A percentile compares a stretch with the other conserved stretches of the same genome.
phyloP scores from a whole-genome alignment of 2,888 invertebrate genomes.

The Rotaria macrura region DNA sequence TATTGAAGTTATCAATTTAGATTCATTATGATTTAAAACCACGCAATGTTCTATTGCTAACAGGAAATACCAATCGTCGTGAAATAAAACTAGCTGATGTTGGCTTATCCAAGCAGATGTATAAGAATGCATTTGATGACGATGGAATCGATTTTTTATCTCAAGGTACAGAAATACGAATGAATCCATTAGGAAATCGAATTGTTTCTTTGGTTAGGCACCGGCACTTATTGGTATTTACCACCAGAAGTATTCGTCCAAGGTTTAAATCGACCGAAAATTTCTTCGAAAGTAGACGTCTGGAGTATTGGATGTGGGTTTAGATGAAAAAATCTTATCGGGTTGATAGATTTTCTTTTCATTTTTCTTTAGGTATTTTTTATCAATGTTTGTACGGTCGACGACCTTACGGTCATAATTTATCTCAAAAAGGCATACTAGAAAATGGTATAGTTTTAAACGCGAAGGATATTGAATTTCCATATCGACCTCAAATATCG shows the following conservation, averaged over 20 bases:
- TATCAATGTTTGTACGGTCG: slow-evolving; percentile 99
- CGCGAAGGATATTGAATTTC: slow-evolving; percentile 97
- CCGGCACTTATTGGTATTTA: slow-evolving; percentile 99
- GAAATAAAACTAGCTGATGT: slow-evolving; percentile 99
- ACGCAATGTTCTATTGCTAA: slow-evolving; percentile 89
- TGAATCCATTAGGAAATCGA: too few relatives aligned
- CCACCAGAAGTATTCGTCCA: slow-evolving; percentile 99
- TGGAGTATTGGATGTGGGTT: slow-evolving; percentile 90
- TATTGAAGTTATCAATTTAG: neutral
- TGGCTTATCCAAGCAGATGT: slow-evolving; percentile 97
- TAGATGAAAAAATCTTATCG: too few relatives aligned
- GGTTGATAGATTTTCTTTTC: too few relatives aligned
- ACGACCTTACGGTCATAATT: slow-evolving; percentile 85
- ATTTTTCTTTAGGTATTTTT: slow-evolving; percentile 63
- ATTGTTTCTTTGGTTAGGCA: slow-evolving; percentile 46
- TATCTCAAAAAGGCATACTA: slow-evolving; percentile 96
- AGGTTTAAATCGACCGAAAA: slow-evolving; percentile 98
- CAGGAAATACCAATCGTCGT: slow-evolving; percentile 91
- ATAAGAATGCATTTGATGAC: slow-evolving; percentile 94
- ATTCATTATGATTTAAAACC: slow-evolving; percentile 99
- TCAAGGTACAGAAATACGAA: slow-evolving; percentile 70
- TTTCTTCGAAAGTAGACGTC: slow-evolving; percentile 98
- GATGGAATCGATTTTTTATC: slow-evolving; percentile 94
- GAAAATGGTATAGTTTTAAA: slow-evolving; percentile 99
- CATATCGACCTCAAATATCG: slow-evolving; percentile 92